Percentiles rank a stretch among this genome's conserved stretches.
phyloP scores from a whole-genome alignment of 2,113 vertebrate species.

The Balaeniceps rex region DNA sequence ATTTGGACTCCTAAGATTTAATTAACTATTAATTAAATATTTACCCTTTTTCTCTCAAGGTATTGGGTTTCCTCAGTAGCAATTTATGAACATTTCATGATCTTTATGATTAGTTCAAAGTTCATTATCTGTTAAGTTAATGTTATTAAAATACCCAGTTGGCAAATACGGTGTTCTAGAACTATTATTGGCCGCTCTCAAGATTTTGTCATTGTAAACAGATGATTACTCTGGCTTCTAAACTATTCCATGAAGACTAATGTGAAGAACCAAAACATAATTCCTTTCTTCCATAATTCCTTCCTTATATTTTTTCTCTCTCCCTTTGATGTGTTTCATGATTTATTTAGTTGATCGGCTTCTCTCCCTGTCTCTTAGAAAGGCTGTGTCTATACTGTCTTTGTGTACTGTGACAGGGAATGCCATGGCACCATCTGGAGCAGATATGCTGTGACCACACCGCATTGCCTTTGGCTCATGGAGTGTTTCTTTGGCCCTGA shows the following conservation, averaged over 20 bases:
- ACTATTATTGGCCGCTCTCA: neutral
- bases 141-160: neutral
- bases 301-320: neutral
- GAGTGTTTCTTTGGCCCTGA: neutral
- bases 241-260: neutral
- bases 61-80: neutral
- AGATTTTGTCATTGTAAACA: neutral
- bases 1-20: constrained; percentile 13
- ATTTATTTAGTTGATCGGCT: neutral
- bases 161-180: neutral
- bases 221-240: neutral
- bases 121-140: neutral
- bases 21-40: constrained; percentile 22
- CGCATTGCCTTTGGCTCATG: neutral
- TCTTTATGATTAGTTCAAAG: neutral
- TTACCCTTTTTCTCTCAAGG: neutral
- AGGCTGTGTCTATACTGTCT: neutral
- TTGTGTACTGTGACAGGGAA: neutral
- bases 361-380: neutral
- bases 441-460: neutral
- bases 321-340: neutral
- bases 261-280: neutral
- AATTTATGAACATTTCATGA: neutral
- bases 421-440: neutral
- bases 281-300: neutral